Evolutionary conservation across 2,888 invertebrate genomes (phyloP).

Genomic region (Lasioglossum villosulum): DNA sequence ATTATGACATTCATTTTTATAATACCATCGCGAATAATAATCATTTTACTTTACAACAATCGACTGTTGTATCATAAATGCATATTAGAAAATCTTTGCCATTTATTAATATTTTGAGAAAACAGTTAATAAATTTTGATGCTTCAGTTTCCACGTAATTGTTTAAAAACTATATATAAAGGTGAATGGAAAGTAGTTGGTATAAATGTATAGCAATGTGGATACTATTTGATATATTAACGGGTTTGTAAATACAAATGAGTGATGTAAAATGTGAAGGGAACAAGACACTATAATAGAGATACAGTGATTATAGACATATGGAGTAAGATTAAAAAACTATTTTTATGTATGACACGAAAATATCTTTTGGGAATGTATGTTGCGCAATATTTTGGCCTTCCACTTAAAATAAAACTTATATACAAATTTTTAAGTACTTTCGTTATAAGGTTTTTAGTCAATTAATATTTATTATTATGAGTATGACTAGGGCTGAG

Average conservation of each 20-base stretch:
- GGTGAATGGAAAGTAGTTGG: constrained; percentile 58
- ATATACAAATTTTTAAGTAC: constrained; percentile 61
- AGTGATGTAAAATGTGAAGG: constrained; percentile 68
- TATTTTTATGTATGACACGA: constrained; percentile 76
- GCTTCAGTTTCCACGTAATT: constrained; percentile 40
- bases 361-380: constrained; percentile 66
- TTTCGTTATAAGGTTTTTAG: constrained; percentile 68
- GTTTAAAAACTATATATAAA: constrained; percentile 48
- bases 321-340: constrained; percentile 70
- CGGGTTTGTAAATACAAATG: constrained; percentile 71
- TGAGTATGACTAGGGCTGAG: constrained; percentile 59
- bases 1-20: constrained; percentile 24
- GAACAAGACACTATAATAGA: constrained; percentile 72
- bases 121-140: constrained; percentile 41
- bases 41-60: constrained; percentile 31
- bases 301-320: constrained; percentile 57
- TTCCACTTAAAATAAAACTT: constrained; percentile 66
- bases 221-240: constrained; percentile 59
- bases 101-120: constrained; percentile 36
- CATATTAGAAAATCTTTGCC: constrained; percentile 26
- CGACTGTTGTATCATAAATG: constrained; percentile 39
- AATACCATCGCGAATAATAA: constrained; percentile 10
- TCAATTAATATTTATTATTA: constrained; percentile 71
- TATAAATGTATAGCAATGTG: constrained; percentile 54
- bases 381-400: constrained; percentile 70